Evolutionary conservation across 2,113 vertebrate genomes (phyloP).

Genomic region (Cavia porcellus): DNA sequence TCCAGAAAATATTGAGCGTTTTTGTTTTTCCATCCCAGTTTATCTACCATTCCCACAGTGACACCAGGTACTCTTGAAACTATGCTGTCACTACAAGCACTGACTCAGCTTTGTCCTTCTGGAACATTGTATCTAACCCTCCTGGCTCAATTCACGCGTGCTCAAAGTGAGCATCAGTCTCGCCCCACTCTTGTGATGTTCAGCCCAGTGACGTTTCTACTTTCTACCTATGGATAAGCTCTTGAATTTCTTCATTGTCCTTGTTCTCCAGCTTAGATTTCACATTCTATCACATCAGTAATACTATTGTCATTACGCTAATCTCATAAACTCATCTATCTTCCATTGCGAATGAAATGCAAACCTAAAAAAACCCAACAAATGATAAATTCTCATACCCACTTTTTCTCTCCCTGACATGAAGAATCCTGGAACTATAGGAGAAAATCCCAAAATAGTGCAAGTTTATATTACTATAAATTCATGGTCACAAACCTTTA

Average conservation of each 20-base stretch:
- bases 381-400: background rate
- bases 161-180: background rate
- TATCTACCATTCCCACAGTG: background rate
- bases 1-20: background rate
- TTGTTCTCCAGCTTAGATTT: constrained; percentile 34
- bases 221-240: constrained; percentile 26
- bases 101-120: constrained; percentile 4
- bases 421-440: background rate
- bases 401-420: background rate
- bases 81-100: constrained; percentile 7
- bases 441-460: background rate
- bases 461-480: background rate
- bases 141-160: background rate
- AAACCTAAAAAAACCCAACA: constrained; percentile 13
- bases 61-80: background rate
- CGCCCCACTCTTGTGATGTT: background rate
- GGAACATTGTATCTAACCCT: constrained; percentile 25
- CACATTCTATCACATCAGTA: background rate
- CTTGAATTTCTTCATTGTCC: background rate
- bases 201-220: background rate
- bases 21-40: background rate
- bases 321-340: background rate
- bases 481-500: constrained; percentile 26
- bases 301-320: background rate
- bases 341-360: background rate